Percentiles rank a stretch among this genome's conserved stretches.
Evolutionary conservation across 2,888 invertebrate genomes (phyloP).

Genomic region (Trichacis sp.): DNA sequence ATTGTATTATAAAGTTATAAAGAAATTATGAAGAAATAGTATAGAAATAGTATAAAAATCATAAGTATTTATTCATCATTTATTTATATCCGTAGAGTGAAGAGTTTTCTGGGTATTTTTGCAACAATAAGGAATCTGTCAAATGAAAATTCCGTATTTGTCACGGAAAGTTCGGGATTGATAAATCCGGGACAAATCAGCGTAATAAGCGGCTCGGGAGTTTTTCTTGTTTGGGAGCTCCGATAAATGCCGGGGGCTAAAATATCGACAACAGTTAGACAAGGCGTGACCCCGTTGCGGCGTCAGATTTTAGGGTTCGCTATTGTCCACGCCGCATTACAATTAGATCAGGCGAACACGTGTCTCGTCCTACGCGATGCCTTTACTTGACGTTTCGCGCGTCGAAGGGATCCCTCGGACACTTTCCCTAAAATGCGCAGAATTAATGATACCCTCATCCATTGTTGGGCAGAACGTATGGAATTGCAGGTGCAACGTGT

Average conservation of each 20-base stretch:
- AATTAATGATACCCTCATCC: constrained; percentile 4
- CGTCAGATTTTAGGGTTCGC: constrained; percentile 40
- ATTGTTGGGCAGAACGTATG: background rate
- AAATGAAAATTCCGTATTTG: background rate
- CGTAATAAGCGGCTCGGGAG: constrained; percentile 35
- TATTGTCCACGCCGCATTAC: constrained; percentile 48
- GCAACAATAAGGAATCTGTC: background rate
- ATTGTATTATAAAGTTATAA: no score
- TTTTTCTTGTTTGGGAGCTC: constrained; percentile 28
- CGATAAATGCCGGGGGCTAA: constrained; percentile 25
- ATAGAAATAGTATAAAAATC: no score
- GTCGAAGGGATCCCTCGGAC: constrained; percentile 20
- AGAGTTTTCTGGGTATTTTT: background rate
- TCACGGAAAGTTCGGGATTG: constrained; percentile 6
- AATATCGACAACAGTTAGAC: constrained; percentile 40
- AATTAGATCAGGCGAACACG: constrained; percentile 59
- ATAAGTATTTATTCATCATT: no score
- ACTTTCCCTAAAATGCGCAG: constrained; percentile 35
- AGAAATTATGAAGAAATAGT: no score
- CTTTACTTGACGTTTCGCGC: constrained; percentile 36
- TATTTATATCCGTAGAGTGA: no score
- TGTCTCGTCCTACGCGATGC: constrained; percentile 43
- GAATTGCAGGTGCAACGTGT: background rate
- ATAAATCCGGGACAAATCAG: constrained; percentile 34
- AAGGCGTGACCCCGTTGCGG: constrained; percentile 46